A percentile compares a stretch with the other conserved stretches of the same genome.
Conservation (phyloP, 2,888 invertebrate genomes). For the Scaptomyza polygonia region DNA sequence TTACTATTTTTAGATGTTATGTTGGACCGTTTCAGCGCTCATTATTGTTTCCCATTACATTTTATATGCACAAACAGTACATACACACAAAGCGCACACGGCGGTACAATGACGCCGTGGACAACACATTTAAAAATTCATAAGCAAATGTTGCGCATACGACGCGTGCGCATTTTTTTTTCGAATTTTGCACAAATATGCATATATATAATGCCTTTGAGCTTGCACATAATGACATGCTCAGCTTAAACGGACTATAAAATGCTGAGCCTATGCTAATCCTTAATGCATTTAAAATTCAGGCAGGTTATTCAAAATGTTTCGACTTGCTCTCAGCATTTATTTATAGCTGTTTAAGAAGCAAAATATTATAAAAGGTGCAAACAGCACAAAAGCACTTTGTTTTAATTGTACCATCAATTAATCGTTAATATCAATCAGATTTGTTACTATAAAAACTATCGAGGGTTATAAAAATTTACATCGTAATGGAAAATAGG, state of each 20-base stretch:
- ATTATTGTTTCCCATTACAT: constrained; percentile 73
- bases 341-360: neutral
- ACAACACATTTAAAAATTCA: constrained; percentile 63
- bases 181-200: neutral
- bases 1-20: constrained; percentile 59
- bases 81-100: constrained; percentile 5
- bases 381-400: too few relatives aligned
- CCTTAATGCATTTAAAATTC: neutral
- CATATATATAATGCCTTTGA: neutral
- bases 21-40: constrained; percentile 44
- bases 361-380: too few relatives aligned
- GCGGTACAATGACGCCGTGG: constrained; percentile 36
- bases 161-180: constrained; percentile 20
- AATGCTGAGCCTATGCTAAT: neutral
- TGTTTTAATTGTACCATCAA: too few relatives aligned
- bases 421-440: neutral
- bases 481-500: neutral
- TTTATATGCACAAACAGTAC: constrained; percentile 60
- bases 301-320: neutral
- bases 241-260: neutral
- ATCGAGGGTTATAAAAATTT: neutral
- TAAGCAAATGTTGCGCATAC: constrained; percentile 62
- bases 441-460: neutral
- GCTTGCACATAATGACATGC: neutral
- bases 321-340: neutral